Evolutionary conservation across 2,113 vertebrate genomes (phyloP).

Genomic region (Siniperca knerii): DNA sequence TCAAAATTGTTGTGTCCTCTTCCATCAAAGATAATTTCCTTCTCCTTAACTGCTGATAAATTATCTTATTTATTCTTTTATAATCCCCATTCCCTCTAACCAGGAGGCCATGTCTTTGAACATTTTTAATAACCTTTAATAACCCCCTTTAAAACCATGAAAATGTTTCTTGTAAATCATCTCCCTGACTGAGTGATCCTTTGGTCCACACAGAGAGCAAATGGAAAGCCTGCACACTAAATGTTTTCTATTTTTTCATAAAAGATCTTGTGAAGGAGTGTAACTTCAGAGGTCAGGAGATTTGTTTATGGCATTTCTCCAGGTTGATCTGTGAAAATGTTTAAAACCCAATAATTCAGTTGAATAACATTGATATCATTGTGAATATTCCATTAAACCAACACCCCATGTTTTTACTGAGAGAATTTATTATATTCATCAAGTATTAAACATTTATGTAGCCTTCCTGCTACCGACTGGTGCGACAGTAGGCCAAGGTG

Average conservation of each 20-base stretch:
- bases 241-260: not conserved
- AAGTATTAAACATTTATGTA: not conserved
- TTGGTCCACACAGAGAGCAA: not conserved
- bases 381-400: not conserved
- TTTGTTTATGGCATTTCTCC: not conserved
- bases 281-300: not conserved
- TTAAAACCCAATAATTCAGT: not conserved
- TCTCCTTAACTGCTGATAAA: not conserved
- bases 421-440: not conserved
- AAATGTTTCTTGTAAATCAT: not conserved
- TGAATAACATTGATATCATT: not conserved
- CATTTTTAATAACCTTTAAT: conserved; percentile 10
- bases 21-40: not conserved
- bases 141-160: not conserved
- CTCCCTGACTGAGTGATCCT: not conserved
- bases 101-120: not conserved
- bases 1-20: not conserved
- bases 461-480: not conserved
- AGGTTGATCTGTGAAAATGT: not conserved
- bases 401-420: not conserved
- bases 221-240: not conserved
- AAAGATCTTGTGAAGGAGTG: not conserved
- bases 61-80: not conserved
- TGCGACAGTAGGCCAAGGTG: not conserved
- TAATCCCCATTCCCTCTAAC: not conserved